phyloP scores from a whole-genome alignment of 2,797 vertebrate genomes.

The Chloroceryle inda region DNA sequence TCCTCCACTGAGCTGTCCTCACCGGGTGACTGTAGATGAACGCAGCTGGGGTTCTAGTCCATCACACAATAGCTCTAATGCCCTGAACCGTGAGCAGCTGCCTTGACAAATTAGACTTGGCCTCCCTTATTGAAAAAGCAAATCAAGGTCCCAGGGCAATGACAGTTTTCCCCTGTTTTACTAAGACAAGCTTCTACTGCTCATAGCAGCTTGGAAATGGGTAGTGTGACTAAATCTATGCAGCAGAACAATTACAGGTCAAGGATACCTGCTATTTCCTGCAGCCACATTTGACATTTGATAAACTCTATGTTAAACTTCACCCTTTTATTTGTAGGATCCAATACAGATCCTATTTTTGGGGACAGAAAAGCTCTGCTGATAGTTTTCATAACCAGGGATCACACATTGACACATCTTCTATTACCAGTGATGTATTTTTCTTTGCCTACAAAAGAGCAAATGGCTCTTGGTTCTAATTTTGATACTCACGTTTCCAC shows the following conservation, averaged over 20 bases:
- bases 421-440: neutral
- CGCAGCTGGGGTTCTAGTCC: neutral
- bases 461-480: neutral
- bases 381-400: neutral
- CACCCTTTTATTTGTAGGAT: neutral
- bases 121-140: slow-evolving; percentile 41
- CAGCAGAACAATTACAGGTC: neutral
- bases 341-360: neutral
- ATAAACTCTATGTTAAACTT: neutral
- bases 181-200: neutral
- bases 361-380: neutral
- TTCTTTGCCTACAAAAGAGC: neutral
- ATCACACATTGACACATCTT: neutral
- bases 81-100: slow-evolving; percentile 18
- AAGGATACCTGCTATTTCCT: slow-evolving; percentile 34
- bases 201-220: slow-evolving; percentile 10
- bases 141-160: slow-evolving; percentile 30
- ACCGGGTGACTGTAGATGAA: neutral
- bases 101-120: slow-evolving; percentile 43
- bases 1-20: neutral
- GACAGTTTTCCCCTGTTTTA: neutral
- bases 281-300: neutral
- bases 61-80: slow-evolving; percentile 8
- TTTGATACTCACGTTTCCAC: neutral
- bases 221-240: slow-evolving; percentile 2